phyloP scores from a whole-genome alignment of 2,888 invertebrate genomes.

The Phyllotreta striolata region DNA sequence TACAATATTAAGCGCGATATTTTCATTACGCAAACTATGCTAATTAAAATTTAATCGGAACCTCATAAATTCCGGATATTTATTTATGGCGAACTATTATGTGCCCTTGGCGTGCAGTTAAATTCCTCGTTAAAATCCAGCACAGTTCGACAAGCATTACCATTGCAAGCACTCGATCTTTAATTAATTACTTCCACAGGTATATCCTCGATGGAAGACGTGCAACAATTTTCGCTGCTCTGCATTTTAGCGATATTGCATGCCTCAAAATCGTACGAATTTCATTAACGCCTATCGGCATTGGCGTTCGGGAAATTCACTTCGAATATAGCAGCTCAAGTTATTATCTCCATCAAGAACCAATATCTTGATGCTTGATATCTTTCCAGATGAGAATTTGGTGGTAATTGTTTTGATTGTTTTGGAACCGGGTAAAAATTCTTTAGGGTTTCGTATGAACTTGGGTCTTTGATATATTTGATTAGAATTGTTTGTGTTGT shows the following conservation, averaged over 20 bases:
- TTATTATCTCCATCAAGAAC: no score
- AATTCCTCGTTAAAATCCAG: conserved; percentile 6
- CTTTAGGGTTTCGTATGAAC: no score
- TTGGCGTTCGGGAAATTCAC: not conserved
- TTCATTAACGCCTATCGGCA: not conserved
- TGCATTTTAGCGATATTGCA: conserved; percentile 10
- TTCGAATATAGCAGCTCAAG: no score
- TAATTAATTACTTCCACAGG: conserved; percentile 18
- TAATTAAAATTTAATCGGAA: no score
- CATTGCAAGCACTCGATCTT: conserved; percentile 11
- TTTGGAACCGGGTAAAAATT: no score
- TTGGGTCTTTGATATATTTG: no score
- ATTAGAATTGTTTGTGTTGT: not conserved
- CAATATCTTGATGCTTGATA: no score
- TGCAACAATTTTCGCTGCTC: conserved; percentile 18
- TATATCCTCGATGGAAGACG: conserved; percentile 7
- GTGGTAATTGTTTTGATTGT: no score
- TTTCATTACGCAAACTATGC: no score
- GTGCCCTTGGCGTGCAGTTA: conserved; percentile 1
- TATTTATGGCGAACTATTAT: conserved; percentile 1
- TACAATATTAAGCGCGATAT: no score
- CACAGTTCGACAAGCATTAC: not conserved
- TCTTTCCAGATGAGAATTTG: no score
- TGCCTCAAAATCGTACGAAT: conserved; percentile 9
- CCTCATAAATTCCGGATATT: no score